Conservation (phyloP, 2,888 invertebrate species). For the Imbricaverruca yamaguchii region DNA sequence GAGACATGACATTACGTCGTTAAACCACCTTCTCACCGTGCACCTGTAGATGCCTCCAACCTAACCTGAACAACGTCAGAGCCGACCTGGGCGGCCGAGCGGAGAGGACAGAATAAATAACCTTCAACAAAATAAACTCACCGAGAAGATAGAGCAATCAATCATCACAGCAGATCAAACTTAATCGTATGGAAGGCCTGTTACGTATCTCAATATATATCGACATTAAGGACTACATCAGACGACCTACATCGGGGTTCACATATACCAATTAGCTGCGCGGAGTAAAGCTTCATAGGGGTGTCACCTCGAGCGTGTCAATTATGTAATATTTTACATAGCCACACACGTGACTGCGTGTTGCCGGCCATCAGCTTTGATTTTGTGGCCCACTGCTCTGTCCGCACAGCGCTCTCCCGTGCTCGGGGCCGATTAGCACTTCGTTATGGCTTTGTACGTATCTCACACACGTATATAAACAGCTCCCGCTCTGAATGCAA, state of each 20-base stretch:
- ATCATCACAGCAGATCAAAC: constrained; percentile 22
- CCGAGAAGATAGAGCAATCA: constrained; percentile 8
- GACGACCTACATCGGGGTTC: constrained; percentile 3
- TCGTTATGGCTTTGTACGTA: constrained; percentile 21
- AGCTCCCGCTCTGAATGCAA: neutral
- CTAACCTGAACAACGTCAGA: neutral
- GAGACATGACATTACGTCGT: neutral
- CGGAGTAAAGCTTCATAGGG: constrained; percentile 17
- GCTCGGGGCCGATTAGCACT: neutral
- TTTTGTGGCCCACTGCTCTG: neutral
- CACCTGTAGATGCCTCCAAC: constrained; percentile 18
- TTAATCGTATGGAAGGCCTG: constrained; percentile 20
- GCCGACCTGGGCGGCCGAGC: neutral
- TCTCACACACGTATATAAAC: constrained; percentile 19
- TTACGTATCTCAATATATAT: constrained; percentile 22
- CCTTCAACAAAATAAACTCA: constrained; percentile 21
- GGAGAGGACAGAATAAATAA: constrained; percentile 12
- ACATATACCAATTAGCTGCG: constrained; percentile 14
- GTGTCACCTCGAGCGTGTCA: neutral
- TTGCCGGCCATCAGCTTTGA: neutral
- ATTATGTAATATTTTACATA: neutral
- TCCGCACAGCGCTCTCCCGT: too few species aligned
- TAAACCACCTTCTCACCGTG: neutral
- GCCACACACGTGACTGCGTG: neutral
- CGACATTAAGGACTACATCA: constrained; percentile 18